phyloP scores from a whole-genome alignment of 1,140 invertebrate genomes.

The Aphidius ervi region DNA sequence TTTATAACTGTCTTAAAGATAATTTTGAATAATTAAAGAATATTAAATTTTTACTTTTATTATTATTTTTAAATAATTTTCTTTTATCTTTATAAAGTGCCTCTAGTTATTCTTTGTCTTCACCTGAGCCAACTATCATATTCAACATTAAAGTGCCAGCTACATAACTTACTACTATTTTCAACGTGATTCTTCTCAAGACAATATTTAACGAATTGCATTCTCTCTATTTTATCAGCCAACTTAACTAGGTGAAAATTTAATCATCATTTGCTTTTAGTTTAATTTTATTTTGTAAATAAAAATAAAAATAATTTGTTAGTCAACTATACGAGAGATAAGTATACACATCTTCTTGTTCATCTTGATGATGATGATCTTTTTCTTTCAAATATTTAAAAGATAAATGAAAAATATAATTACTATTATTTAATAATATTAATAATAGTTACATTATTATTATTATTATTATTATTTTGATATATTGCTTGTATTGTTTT shows the following conservation, averaged over 20 bases:
- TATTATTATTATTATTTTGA: no score
- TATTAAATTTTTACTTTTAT: constrained; percentile 32
- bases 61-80: background rate
- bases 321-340: no score
- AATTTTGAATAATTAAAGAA: constrained; percentile 37
- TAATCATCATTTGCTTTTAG: constrained; percentile 15
- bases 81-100: constrained; percentile 29
- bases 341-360: no score
- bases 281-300: no score
- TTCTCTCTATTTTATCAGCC: constrained; percentile 36
- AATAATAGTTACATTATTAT: no score
- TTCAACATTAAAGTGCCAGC: constrained; percentile 10
- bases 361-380: no score
- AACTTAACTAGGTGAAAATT: constrained; percentile 30
- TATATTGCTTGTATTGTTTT: no score
- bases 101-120: constrained; percentile 28
- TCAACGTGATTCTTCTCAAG: constrained; percentile 4
- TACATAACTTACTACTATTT: constrained; percentile 7
- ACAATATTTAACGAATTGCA: constrained; percentile 27
- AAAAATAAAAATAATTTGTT: no score
- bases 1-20: background rate
- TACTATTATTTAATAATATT: no score
- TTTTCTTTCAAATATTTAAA: no score
- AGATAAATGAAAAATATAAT: no score
- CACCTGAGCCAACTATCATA: constrained; percentile 26